Conservation (phyloP, 2,113 vertebrate genomes). For the Pavo muticus region DNA sequence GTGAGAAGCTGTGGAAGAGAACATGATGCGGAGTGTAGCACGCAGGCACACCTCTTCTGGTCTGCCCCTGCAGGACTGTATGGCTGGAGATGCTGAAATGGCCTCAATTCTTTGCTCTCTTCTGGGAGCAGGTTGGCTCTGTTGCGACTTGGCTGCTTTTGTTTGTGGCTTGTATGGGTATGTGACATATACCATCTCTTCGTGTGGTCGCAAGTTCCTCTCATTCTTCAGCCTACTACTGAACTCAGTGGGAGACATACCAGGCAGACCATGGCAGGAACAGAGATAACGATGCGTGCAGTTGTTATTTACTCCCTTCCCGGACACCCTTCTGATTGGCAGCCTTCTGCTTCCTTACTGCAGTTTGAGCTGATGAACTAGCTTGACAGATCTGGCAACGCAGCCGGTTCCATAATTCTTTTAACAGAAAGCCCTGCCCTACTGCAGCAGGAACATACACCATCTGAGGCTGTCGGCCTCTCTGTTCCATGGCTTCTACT, state of each 20-base stretch:
- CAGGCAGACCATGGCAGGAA: neutral
- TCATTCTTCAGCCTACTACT: neutral
- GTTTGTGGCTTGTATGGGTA: neutral
- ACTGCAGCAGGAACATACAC: neutral
- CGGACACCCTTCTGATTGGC: neutral
- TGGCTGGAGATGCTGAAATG: neutral
- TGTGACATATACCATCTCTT: rapidly evolving
- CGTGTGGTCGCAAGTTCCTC: neutral
- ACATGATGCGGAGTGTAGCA: rapidly evolving
- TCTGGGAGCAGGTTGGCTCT: neutral
- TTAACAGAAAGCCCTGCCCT: neutral
- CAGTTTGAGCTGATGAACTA: neutral
- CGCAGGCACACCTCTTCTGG: neutral
- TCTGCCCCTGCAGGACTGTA: neutral
- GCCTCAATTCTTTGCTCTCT: neutral
- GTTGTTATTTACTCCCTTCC: neutral
- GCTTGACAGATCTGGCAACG: neutral
- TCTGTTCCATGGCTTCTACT: neutral
- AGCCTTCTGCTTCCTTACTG: neutral
- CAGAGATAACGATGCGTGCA: neutral
- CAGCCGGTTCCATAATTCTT: neutral
- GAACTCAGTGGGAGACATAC: neutral
- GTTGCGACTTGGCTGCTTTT: neutral
- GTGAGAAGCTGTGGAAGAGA: neutral
- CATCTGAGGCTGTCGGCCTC: neutral